A percentile compares a stretch with the other conserved stretches of the same genome.
These are phyloP conservation scores for Zootermopsis nevadensis DNA, from an alignment of 2,888 invertebrate species.

Conservation along the genomic window DNA sequence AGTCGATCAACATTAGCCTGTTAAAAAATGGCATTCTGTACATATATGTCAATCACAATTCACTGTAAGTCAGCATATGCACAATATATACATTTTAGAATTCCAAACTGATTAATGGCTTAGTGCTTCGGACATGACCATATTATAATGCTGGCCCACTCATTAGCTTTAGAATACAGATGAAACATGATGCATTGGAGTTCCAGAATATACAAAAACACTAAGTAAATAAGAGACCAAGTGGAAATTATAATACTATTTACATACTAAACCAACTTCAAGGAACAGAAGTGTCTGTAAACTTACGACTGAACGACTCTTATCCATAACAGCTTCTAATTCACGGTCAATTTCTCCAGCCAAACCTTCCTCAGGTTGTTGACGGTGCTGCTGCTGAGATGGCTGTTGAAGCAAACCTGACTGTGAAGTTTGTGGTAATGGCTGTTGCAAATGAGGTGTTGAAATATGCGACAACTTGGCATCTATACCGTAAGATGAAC, in stretches of 20 bases:
- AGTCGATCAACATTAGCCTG: constrained; percentile 55
- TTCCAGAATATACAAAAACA: background rate
- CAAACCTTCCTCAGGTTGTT: constrained; percentile 62
- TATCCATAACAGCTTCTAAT: constrained; percentile 56
- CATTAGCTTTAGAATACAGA: no score
- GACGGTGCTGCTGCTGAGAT: background rate
- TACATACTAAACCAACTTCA: background rate
- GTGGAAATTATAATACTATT: background rate
- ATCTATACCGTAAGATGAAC: background rate
- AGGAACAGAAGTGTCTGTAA: background rate
- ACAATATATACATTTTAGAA: no score
- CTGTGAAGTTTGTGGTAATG: constrained; percentile 54
- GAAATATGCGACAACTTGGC: constrained; percentile 52
- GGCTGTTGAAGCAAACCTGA: constrained; percentile 34
- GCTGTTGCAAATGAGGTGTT: constrained; percentile 55
- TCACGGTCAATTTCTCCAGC: constrained; percentile 69
- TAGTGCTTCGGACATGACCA: no score
- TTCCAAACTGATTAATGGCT: no score
- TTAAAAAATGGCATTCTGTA: background rate
- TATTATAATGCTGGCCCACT: no score
- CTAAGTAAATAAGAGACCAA: background rate
- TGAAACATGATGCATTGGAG: no score
- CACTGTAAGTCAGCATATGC: no score
- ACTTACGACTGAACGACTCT: constrained; percentile 60
- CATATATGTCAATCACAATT: no score